Evolutionary conservation across 1,140 invertebrate genomes (phyloP), one percentile per base, ranked within the genome.

Genomic region (Tenebrio molitor): DNA sequence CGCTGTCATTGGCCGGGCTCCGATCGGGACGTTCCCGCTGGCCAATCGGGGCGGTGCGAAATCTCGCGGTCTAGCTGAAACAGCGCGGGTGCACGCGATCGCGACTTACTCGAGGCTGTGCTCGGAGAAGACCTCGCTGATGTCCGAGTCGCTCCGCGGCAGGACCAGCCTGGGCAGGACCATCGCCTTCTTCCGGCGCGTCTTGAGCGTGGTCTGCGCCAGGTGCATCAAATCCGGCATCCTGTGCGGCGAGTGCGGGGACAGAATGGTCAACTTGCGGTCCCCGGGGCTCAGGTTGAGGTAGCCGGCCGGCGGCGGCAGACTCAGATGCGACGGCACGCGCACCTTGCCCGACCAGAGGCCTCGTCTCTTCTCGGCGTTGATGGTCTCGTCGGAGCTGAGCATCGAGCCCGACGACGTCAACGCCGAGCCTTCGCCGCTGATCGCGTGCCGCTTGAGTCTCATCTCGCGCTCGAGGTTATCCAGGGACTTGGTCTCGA

Each of bases 161-260:
- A 92, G 84, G 70, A 92, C 90, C 77, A 93, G 86, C 84, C 90
- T 91, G 58, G 92, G 91, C 77, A 93, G 84, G 25, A 92, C 90
- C 81, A 91, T 88, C 33, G 90, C 89, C 80, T 91, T 91, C 83
- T 91, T 91, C 41, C 90, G 84, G 1, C 88, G 87, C 62, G 90
- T 88, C 65, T 91, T 89, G 76, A 90, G 86, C 71, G 86, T 85
- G 0, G 85, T 84, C 66, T 85, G 84, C 17, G 88, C 85, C 10
- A 87, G 85, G 79, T 88, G 88, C 73, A 89, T 87, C 14, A 89
- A 84, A 76, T 91, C 90, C 1, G 83, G 83, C 17, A 86, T 81
- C 2, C 86, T 85, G 6, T 89, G 81, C 0, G 91, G 91, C 77
- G 90, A 92, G 80, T 92, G 91, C 0, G 91, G 91, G 41, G 91